Evolutionary conservation across 2,113 vertebrate genomes (phyloP).

Genomic region (Peromyscus californicus): DNA sequence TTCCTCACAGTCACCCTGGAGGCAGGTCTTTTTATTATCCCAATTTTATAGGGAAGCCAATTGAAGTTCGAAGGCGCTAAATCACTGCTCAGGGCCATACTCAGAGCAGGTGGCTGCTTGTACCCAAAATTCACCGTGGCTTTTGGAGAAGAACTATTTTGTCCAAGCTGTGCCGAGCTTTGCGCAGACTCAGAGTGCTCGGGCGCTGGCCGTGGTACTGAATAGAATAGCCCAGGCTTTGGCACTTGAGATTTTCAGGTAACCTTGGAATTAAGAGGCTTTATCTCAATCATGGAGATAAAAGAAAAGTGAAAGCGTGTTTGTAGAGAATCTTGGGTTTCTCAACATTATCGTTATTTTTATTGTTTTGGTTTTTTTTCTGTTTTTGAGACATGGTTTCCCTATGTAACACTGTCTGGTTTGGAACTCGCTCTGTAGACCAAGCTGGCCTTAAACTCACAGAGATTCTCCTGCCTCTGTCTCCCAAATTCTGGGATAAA

Average conservation of each 20-base stretch:
- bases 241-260: not conserved
- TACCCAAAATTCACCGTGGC: not conserved
- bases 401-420: not conserved
- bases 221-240: not conserved
- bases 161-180: accelerated
- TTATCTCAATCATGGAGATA: not conserved
- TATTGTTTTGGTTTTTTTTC: not conserved
- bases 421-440: not conserved
- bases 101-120: not conserved
- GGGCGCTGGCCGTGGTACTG: slow-evolving; percentile 24
- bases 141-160: not conserved
- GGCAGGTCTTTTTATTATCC: slow-evolving; percentile 59
- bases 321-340: not conserved
- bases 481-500: not conserved
- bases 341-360: not conserved
- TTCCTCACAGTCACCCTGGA: slow-evolving; percentile 23
- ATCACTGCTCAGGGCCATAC: not conserved
- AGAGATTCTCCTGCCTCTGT: not conserved
- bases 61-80: slow-evolving; percentile 53
- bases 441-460: not conserved
- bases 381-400: not conserved
- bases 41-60: slow-evolving; percentile 30
- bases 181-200: not conserved
- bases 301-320: not conserved
- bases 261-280: not conserved